Evolutionary conservation across 2,113 vertebrate genomes (phyloP), one percentile per base, ranked within the genome.

Genomic region (Ceratotherium simum): DNA sequence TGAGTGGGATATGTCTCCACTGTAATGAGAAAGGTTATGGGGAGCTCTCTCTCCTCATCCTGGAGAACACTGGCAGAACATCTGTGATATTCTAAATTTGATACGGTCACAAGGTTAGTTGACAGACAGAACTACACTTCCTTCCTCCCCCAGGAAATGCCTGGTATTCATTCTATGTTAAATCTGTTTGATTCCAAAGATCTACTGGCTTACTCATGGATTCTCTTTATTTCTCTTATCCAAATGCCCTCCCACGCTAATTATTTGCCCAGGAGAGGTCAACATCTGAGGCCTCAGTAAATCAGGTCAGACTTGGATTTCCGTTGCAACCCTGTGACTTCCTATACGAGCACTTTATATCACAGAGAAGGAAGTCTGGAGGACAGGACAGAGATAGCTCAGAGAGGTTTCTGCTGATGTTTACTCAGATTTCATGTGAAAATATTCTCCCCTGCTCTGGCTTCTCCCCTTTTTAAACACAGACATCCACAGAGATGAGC

Each of bases 221-320:
- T 82, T 21, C 39, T 21, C 56, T 64, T 31, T 84, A 0, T 0
- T 97, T 96, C 72, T 96, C 1, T 7, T 97, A 94, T 79, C 25
- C 36, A 88, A 92, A 97, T 95, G 76, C 73, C 93, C 80, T 87
- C 62, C 48, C 11, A 29, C 13, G 70, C 96, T 95, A 89, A 98
- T 97, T 97, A 97, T 96, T 95, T 95, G 83, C 94, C 73, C 70
- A 60, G 93, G 69, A 64, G 48, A 84, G 96, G 94, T 97, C 96
- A 97, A 95, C 1, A 0, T 98, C 98, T 98, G 96, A 97, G 92
- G 96, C 96, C 91, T 88, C 9, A 0, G 36, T 98, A 98, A 96
- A 98, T 97, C 96, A 97, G 21, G 88, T 96, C 39, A 89, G 3
- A 48, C 67, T 96, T 95, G 98, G 78, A 96, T 97, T 98, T 98